Base-by-base conservation (phyloP, 2,888 invertebrate species). In the Liodrosophila aerea region DNA sequence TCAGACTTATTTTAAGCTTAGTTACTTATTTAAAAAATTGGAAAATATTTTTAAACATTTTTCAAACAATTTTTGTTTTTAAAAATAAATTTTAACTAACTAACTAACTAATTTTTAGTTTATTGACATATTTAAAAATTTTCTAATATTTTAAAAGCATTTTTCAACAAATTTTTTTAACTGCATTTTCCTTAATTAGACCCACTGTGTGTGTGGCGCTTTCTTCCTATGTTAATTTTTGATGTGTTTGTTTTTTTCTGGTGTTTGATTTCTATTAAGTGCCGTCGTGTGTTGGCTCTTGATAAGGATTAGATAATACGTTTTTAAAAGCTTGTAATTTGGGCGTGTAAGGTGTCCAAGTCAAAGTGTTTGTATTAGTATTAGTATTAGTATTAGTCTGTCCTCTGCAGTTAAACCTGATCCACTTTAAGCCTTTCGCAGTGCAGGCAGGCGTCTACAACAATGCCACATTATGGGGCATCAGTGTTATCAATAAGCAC, bases 401-500 rank as follows among this genome's bases (percentile, higher is more conserved):
- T 9, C 36, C 18, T 37, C 37, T 39, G 50, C 53, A 43, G 52
- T 60, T 52, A 31, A 36, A 31, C 41, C 22, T 53, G 51, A 31
- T 58, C 40, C 59, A 59, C 50, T 59, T 62, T 43, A 62, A 46
- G 52, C 9, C 34, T 7, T 15, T 31, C 36, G 7, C 7, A 47
- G 12, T 7, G 54, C 29, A 49, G 30, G 13, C 36, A 16, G 29
- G 13, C 11, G 18, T 7, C 29, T 13, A 30, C 57, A 56, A 70
- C 65, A 66, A 66, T 66, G 71, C 56, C 54, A 53, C 73, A 61
- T 70, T 73, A 73, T 59, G 57, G 53, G 51, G 62, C 64, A 70
- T 74, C 78, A 71, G 60, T 57, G 78, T 82, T 87, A 87, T 87
- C 87, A 82, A 80, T 87, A 78, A 77, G 73, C 73, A 76, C 86